Conservation (phyloP, 2,797 vertebrate genomes). For the Danio tinwini region DNA sequence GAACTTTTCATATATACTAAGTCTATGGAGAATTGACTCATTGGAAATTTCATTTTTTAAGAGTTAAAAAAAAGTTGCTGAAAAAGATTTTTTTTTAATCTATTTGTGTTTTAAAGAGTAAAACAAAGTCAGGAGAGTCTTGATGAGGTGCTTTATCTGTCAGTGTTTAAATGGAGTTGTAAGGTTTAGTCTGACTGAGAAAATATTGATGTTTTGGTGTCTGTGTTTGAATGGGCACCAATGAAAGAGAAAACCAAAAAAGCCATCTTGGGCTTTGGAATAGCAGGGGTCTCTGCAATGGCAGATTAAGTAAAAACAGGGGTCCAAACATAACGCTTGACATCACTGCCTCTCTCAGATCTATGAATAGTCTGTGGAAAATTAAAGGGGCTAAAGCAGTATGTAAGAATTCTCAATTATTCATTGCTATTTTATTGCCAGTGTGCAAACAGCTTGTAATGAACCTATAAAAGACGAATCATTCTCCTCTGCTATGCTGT, state of each 20-base stretch:
- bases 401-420: no score
- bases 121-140: not conserved
- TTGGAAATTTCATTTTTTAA: conserved; percentile 7
- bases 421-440: no score
- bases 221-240: conserved; percentile 32
- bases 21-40: not conserved
- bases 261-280: not conserved
- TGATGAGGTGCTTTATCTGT: conserved; percentile 9
- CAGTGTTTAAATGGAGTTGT: conserved; percentile 25
- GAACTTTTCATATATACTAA: not conserved
- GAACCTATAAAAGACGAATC: no score
- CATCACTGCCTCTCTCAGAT: conserved; percentile 18
- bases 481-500: no score
- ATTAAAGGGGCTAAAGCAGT: not conserved
- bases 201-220: conserved; percentile 32
- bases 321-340: conserved; percentile 16
- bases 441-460: no score
- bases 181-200: conserved; percentile 22
- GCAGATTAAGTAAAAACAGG: conserved; percentile 19
- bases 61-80: not conserved
- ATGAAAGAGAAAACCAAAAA: conserved; percentile 27
- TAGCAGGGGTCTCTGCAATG: not conserved
- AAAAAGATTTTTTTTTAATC: not conserved
- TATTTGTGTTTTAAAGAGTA: not conserved
- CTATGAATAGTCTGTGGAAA: conserved; percentile 20